These are phyloP conservation scores for Periophthalmus magnuspinnatus DNA, from an alignment of 2,797 vertebrate species.

Conservation along the genomic window DNA sequence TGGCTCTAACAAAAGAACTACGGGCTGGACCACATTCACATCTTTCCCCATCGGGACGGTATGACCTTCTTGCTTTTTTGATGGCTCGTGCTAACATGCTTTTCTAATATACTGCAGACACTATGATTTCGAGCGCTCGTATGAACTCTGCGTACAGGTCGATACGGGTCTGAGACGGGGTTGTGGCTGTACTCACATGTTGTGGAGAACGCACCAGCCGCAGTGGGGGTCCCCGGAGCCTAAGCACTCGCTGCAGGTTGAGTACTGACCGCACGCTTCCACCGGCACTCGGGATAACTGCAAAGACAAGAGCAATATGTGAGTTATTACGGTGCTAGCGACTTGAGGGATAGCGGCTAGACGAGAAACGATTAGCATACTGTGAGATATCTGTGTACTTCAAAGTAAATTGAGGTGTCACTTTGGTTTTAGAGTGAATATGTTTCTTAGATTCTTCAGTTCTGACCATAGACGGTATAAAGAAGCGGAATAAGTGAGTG, in stretches of 20 bases:
- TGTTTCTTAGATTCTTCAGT: too few species aligned
- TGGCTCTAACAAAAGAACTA: not conserved
- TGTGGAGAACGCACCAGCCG: slow-evolving; percentile 97
- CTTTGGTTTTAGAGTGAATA: too few species aligned
- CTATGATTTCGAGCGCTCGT: not conserved
- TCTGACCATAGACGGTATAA: too few species aligned
- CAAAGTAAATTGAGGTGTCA: too few species aligned
- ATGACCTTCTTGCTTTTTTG: not conserved
- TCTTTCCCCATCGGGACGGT: not conserved
- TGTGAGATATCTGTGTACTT: too few species aligned
- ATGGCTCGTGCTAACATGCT: not conserved
- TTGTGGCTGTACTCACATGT: slow-evolving; percentile 83
- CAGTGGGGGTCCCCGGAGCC: slow-evolving; percentile 96
- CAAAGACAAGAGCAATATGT: slow-evolving; percentile 22
- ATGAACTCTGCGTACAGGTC: not conserved
- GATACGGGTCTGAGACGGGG: not conserved
- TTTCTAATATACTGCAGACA: not conserved
- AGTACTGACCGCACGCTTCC: slow-evolving; percentile 91
- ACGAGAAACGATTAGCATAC: too few species aligned
- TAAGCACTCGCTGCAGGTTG: slow-evolving; percentile 87
- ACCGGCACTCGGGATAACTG: slow-evolving; percentile 93
- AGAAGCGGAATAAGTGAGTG: too few species aligned
- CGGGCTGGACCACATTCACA: not conserved
- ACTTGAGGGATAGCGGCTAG: too few species aligned
- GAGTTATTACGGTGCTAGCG: not conserved